Evolutionary conservation across 2,888 invertebrate species (phyloP).

Genomic region (Gastrophysa polygoni): DNA sequence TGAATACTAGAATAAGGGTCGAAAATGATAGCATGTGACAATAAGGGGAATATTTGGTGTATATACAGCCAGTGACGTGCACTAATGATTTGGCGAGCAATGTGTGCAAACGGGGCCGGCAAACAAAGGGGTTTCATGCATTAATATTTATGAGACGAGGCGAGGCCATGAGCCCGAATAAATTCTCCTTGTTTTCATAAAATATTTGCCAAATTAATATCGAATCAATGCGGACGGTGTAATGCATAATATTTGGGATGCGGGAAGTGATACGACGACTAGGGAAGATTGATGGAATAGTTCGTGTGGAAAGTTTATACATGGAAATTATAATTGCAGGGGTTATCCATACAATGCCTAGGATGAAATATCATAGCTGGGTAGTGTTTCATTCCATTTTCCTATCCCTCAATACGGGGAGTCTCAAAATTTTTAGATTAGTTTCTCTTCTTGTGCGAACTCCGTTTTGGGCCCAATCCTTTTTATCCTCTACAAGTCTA

Average conservation of each 20-base stretch:
- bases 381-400: too few species aligned
- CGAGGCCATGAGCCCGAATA: constrained; percentile 52
- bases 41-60: too few species aligned
- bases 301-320: not conserved
- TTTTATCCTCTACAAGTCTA: too few species aligned
- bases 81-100: constrained; percentile 1
- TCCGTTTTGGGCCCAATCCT: too few species aligned
- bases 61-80: constrained; percentile 11
- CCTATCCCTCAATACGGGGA: too few species aligned
- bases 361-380: too few species aligned
- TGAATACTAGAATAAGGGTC: too few species aligned
- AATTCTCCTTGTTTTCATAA: constrained; percentile 55
- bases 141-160: constrained; percentile 52
- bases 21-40: too few species aligned
- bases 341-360: not conserved
- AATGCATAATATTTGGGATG: constrained; percentile 50
- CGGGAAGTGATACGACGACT: constrained; percentile 40
- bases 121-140: constrained; percentile 48
- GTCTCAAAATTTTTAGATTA: too few species aligned
- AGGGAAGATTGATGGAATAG: constrained; percentile 14
- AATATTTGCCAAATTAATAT: constrained; percentile 55
- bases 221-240: constrained; percentile 51
- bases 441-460: too few species aligned
- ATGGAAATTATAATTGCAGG: not conserved
- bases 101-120: constrained; percentile 14